phyloP scores from a whole-genome alignment of 1,140 invertebrate genomes.

The Philaenus spumarius region DNA sequence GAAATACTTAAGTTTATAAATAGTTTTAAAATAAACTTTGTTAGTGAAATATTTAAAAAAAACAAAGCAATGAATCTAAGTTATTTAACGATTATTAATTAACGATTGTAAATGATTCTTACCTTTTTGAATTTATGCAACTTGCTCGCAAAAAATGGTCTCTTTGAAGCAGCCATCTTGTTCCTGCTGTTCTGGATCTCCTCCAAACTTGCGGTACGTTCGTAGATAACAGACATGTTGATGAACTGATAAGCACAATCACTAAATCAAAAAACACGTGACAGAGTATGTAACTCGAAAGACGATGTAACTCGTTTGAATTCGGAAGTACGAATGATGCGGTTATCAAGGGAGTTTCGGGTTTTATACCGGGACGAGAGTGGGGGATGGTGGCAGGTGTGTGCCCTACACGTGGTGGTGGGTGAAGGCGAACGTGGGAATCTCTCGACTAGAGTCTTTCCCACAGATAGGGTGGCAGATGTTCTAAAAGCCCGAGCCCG shows the following conservation, averaged over 20 bases:
- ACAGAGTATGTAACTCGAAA: too few species aligned
- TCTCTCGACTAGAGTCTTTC: conserved; percentile 1
- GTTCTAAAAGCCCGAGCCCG: too few species aligned
- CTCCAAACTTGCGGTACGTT: not conserved
- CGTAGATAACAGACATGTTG: conserved; percentile 12
- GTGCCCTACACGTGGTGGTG: not conserved
- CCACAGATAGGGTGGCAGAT: conserved; percentile 12
- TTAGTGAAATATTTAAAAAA: not conserved
- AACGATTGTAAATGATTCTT: not conserved
- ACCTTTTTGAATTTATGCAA: conserved; percentile 19
- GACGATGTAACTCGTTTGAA: too few species aligned
- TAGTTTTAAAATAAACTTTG: not conserved
- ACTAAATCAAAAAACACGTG: conserved; percentile 1
- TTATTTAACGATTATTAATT: not conserved
- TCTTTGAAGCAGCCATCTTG: conserved; percentile 8
- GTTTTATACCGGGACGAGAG: conserved; percentile 1
- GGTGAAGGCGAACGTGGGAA: conserved; percentile 12
- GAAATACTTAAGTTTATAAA: not conserved
- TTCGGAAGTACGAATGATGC: conserved; percentile 6
- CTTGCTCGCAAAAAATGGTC: conserved; percentile 12
- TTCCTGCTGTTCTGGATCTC: conserved; percentile 13
- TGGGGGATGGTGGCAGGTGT: conserved; percentile 14
- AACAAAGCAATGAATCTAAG: not conserved
- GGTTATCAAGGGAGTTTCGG: not conserved
- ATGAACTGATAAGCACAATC: not conserved